Evolutionary conservation across 2,888 invertebrate species (phyloP), one percentile per base, ranked within the genome.

Genomic region (Chelonus formosanus): DNA sequence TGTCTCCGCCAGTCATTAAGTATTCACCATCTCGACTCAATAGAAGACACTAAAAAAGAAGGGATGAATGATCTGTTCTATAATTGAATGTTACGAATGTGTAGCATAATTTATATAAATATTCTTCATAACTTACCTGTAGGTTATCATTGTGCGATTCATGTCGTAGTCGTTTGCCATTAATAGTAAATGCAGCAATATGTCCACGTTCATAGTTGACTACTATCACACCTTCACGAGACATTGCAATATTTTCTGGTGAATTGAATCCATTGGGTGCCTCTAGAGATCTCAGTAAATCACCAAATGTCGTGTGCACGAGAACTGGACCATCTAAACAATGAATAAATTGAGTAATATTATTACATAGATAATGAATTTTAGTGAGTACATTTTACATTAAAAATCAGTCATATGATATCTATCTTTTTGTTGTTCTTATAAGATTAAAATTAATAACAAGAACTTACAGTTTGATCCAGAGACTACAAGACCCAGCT

Each of bases 21-120:
- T 98, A 99, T 87, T 99, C 98, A 73, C 99, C 99, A 87, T 99
- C 98, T 66, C 98, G 92, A 73, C 97, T 98, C 82, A 98, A 86
- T 79, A 94, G 89, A 89, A 96, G 89, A 86, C 95, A 95, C 95
- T 95, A 85, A 10, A 85, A 85, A 47, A 58, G 45, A 54, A 62
- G 44, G 4, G 35, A 20, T 20, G 20, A 20, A 20, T 20, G 20
- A 20, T 20, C 20, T 20, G 20, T 20, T 20, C 1, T 20, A 20
- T 20, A 20, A 20, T 20, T 20, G 20, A 48, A 40, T 36, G 10
- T 44, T 8, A 8, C 5, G 20, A 56, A 57, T 31, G 6, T 20
- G 20, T 2, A 20, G 20, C 20, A 20, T 20, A 20, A 20, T 20
- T 20, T 20, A 20, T 20, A 20, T 1, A 20, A 20, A 20, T 20